Evolutionary conservation across 2,888 invertebrate genomes (phyloP).

Genomic region (Brassicogethes aeneus): DNA sequence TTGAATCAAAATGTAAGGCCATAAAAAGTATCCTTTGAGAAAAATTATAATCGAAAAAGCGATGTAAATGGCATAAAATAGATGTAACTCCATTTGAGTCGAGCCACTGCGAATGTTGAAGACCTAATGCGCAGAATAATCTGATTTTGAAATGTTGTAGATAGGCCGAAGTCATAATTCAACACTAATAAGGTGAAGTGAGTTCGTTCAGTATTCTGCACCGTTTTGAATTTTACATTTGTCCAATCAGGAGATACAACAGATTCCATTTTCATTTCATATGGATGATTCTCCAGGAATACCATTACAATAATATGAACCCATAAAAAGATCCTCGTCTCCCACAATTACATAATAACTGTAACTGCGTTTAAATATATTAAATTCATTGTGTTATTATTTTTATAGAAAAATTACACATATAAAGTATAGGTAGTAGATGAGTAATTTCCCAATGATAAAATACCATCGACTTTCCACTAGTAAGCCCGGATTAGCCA

Average conservation of each 20-base stretch:
- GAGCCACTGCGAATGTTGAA: conserved; percentile 10
- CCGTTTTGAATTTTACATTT: conserved; percentile 19
- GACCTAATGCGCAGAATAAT: conserved; percentile 13
- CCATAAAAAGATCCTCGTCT: no score
- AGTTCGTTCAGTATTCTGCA: conserved; percentile 16
- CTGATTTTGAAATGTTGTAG: conserved; percentile 19
- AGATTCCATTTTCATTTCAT: conserved; percentile 14
- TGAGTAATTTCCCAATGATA: no score
- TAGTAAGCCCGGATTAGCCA: no score
- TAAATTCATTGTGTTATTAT: no score
- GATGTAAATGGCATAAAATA: conserved; percentile 24
- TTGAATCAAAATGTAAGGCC: conserved; percentile 15
- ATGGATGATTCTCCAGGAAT: not conserved
- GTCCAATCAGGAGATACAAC: conserved; percentile 19
- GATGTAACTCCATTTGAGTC: conserved; percentile 25
- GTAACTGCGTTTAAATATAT: no score
- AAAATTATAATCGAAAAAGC: conserved; percentile 21
- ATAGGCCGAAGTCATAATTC: conserved; percentile 18
- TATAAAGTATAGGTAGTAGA: no score
- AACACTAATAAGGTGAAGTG: conserved; percentile 18
- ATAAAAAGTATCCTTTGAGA: conserved; percentile 15
- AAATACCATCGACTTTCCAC: no score
- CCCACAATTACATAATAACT: no score
- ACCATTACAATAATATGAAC: no score
- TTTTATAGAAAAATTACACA: no score